These are phyloP conservation scores for Pomacea canaliculata DNA, from an alignment of 2,888 invertebrate genomes.

Conservation along the genomic window DNA sequence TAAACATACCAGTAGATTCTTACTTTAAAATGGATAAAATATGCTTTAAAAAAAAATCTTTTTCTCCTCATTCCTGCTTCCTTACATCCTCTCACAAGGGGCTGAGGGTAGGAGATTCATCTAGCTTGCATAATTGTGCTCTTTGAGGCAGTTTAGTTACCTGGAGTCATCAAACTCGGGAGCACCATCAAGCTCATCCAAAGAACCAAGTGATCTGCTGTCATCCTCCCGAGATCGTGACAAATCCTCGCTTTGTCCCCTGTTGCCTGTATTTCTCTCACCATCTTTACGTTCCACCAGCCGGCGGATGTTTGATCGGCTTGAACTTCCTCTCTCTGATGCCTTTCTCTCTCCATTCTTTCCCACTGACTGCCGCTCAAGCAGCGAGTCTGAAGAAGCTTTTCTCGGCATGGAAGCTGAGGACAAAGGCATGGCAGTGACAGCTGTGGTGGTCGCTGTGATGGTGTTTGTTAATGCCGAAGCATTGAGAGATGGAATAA, in stretches of 20 bases:
- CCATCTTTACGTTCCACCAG: slow-evolving; percentile 11
- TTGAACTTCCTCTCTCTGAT: not conserved
- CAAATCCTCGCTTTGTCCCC: slow-evolving; percentile 18
- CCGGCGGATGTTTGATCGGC: slow-evolving; percentile 1
- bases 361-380: too few relatives aligned
- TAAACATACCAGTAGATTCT: too few relatives aligned
- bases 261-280: slow-evolving; percentile 8
- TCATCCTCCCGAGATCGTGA: slow-evolving; percentile 26
- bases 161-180: slow-evolving; percentile 15
- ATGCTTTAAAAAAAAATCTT: too few relatives aligned
- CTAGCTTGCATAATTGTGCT: too few relatives aligned
- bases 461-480: not conserved
- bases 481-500: slow-evolving; percentile 30
- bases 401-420: not conserved
- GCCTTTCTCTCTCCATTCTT: not conserved
- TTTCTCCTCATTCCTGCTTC: too few relatives aligned
- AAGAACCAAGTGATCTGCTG: slow-evolving; percentile 36
- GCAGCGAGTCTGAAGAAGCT: not conserved
- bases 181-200: slow-evolving; percentile 38
- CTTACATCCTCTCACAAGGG: too few relatives aligned
- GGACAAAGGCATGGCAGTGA: slow-evolving; percentile 7
- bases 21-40: too few relatives aligned
- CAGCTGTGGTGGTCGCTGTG: not conserved
- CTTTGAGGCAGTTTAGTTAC: too few relatives aligned
- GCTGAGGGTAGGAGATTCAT: too few relatives aligned